Base-by-base conservation (phyloP, 2,113 vertebrate genomes). In the Danionella cerebrum region DNA sequence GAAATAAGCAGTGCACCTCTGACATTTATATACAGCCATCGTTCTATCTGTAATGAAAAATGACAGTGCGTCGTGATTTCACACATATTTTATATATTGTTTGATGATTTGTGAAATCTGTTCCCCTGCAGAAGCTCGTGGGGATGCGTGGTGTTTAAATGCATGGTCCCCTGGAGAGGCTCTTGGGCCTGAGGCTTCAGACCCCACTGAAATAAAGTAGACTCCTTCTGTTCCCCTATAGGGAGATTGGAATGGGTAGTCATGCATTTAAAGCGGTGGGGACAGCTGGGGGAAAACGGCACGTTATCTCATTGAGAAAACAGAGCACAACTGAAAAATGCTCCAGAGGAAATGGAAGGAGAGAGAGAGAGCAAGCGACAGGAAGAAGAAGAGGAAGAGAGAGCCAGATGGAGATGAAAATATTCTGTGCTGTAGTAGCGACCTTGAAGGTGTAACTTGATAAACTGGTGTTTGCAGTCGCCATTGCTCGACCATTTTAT, bases 291-390 rank as follows among this genome's bases (percentile, higher is more conserved):
- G 52, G 51, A 48, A 45, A 25, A 39, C 4, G 25, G 52, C 58
- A 57, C 13, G 42, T 62, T 74, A 70, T 68, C 57, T 51, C 51
- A 35, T 71, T 65, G 21, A 66, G 22, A 69, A 73, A 69, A 73
- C 41, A 42, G 29, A 50, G 48, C 24, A 16, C 38, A 47, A 22
- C 58, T 69, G 33, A 69, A 69, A 39, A 64, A 68, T 51, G 42
- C 64, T 70, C 55, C 31, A 13, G 54, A 60, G 54, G 25, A 24
- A 31, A 72, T 31, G 2, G 27, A 14, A 39, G 29, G 5, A 60
- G 36, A 51, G 55, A 41, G 54, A 35, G 42, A 35, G 25, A 45
- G 58, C 14, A 13, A 27, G 27, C 25, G 14, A 29, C 18, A 13
- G 22, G 16, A 3, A 22, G n/a, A 60, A 25, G 39, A 47, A 41